Percentiles rank a stretch among this genome's conserved stretches.
Evolutionary conservation across 2,888 invertebrate species (phyloP).

Genomic region (Mylabris sibirica): DNA sequence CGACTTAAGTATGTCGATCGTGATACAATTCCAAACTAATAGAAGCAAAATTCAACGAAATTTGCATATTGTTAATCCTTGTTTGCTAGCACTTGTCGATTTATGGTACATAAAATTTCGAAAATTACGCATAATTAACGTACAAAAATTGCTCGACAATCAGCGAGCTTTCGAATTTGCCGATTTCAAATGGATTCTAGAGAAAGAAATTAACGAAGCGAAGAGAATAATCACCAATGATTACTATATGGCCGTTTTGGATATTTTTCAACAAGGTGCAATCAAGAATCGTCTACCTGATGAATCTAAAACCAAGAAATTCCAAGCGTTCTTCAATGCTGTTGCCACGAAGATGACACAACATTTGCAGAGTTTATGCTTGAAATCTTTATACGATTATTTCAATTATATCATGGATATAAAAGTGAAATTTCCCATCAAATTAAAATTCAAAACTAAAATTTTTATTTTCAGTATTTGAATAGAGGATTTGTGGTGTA

Average conservation of each 20-base stretch:
- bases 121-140: conserved; percentile 69
- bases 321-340: conserved; percentile 83
- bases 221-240: conserved; percentile 70
- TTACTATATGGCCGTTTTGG: conserved; percentile 72
- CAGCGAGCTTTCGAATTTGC: conserved; percentile 73
- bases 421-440: conserved; percentile 66
- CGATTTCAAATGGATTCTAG: conserved; percentile 67
- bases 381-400: conserved; percentile 81
- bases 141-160: conserved; percentile 66
- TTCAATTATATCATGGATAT: conserved; percentile 79
- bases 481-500: conserved; percentile 76
- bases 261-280: conserved; percentile 70
- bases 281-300: conserved; percentile 69
- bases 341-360: conserved; percentile 88
- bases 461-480: conserved; percentile 64
- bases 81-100: conserved; percentile 80
- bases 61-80: conserved; percentile 81
- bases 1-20: conserved; percentile 73
- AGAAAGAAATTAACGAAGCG: conserved; percentile 71
- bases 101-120: conserved; percentile 80
- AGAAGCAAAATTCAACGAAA: conserved; percentile 65
- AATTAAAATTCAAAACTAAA: conserved; percentile 21
- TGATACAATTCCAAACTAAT: conserved; percentile 61
- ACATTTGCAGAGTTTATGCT: conserved; percentile 82
- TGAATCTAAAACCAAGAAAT: conserved; percentile 69